Base-by-base conservation (phyloP, 2,888 invertebrate genomes). In the Oscheius sp. region DNA sequence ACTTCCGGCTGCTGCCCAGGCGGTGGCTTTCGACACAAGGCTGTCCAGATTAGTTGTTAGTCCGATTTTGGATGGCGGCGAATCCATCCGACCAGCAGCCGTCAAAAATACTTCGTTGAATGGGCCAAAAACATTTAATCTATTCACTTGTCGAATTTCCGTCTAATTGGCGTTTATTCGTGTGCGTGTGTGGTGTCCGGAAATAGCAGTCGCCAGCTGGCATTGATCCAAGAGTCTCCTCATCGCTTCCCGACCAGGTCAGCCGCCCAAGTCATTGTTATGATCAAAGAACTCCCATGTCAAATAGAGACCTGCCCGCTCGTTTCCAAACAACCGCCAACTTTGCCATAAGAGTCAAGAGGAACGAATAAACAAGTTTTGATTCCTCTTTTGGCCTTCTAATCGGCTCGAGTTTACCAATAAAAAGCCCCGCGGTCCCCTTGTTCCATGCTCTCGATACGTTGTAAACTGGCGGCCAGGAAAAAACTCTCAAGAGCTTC, bases 401-500 rank as follows among this genome's bases (percentile, higher is more conserved):
- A n/a, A 25, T 27, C 58, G 29, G 13, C 21, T 55, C 23, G 0
- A 9, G 12, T 58, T 27, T 58, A 58, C 55, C 55, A 35, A 35
- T 35, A 35, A 35, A 35, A 35, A 35, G 35, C 35, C 35, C 35
- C 35, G 35, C 35, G 3, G 13, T 7, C 27, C 27, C 21, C 56
- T n/a, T 16, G 27, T 58, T 27, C 58, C 58, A 58, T 27, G 27
- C 58, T 12, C 35, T 35, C 58, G 58, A 25, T 61, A 18, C 61
- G 61, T 61, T 61, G 61, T 61, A 61, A 61, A 61, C 61, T 21
- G 61, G 29, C 58, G 29, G 6, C 27, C 23, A 18, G 43, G 7
- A 61, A 61, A 61, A 61, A 61, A 6, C 13, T 27, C 61, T 61
- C 61, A 18, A 61, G 61, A 61, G 61, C 43, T 41, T 29, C 29